These are phyloP conservation scores for Dyspetes luteomarginatus DNA, from an alignment of 2,888 invertebrate genomes.

Conservation along the genomic window DNA sequence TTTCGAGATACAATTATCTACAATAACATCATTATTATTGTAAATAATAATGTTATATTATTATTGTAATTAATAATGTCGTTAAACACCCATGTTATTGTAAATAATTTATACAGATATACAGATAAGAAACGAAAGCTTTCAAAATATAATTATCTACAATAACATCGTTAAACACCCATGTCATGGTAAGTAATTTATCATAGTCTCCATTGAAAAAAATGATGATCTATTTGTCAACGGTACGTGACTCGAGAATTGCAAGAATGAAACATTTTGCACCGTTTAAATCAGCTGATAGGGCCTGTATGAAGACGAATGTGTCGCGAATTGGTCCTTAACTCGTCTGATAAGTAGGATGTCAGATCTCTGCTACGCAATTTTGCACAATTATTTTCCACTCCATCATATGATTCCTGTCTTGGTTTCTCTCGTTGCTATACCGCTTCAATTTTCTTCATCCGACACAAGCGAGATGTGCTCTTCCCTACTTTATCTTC, in stretches of 20 bases:
- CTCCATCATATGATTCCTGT: conserved; percentile 12
- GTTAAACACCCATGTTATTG: too few species aligned
- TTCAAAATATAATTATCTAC: too few species aligned
- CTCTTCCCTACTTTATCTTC: background rate
- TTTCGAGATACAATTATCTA: too few species aligned
- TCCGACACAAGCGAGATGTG: background rate
- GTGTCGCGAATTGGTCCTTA: conserved; percentile 62
- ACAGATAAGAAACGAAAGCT: too few species aligned
- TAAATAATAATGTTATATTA: too few species aligned
- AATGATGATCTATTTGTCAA: background rate
- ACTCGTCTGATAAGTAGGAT: conserved; percentile 76
- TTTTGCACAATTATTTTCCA: conserved; percentile 23
- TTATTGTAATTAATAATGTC: too few species aligned
- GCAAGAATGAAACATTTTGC: background rate
- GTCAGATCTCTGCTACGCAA: conserved; percentile 62
- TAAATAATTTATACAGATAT: too few species aligned
- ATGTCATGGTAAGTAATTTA: too few species aligned
- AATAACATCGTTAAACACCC: too few species aligned
- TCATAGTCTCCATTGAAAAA: background rate
- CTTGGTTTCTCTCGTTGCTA: background rate
- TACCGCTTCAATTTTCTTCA: background rate
- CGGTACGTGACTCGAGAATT: background rate
- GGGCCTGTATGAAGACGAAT: conserved; percentile 70
- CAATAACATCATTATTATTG: too few species aligned
- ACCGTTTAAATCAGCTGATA: conserved; percentile 36